phyloP scores from a whole-genome alignment of 1,140 invertebrate species.

The Xylocopa sonorina region DNA sequence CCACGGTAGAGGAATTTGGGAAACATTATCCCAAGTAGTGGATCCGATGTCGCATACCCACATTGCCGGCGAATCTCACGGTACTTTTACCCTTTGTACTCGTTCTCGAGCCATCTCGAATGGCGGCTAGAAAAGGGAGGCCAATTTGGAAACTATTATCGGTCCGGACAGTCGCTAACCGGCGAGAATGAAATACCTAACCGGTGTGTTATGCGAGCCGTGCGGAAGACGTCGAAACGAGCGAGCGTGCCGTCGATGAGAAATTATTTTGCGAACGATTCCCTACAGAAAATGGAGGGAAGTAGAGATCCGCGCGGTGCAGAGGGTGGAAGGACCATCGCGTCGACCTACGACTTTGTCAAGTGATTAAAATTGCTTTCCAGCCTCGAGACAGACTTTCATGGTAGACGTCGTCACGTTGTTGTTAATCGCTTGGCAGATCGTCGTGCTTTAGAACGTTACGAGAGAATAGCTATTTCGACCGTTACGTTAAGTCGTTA shows the following conservation, averaged over 20 bases:
- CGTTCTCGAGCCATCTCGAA: neutral
- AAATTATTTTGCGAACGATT: neutral
- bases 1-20: slow-evolving; percentile 24
- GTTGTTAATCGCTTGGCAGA: slow-evolving; percentile 16
- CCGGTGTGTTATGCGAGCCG: neutral
- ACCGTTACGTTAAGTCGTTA: slow-evolving; percentile 32
- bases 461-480: slow-evolving; percentile 24
- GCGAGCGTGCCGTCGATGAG: neutral
- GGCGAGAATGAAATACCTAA: neutral
- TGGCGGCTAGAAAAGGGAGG: no score
- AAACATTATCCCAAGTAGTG: slow-evolving; percentile 13
- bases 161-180: no score
- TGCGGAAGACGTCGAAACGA: neutral
- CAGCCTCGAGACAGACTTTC: neutral
- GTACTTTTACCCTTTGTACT: slow-evolving; percentile 16
- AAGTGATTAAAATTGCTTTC: slow-evolving; percentile 36
- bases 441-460: slow-evolving; percentile 14
- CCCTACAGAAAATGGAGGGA: neutral
- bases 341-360: neutral
- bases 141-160: neutral
- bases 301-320: slow-evolving; percentile 1
- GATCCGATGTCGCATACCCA: slow-evolving; percentile 23
- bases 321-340: slow-evolving; percentile 6
- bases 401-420: neutral
- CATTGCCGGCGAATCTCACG: neutral